Conservation (phyloP, 2,113 vertebrate genomes). For the Corythornis cristatus region DNA sequence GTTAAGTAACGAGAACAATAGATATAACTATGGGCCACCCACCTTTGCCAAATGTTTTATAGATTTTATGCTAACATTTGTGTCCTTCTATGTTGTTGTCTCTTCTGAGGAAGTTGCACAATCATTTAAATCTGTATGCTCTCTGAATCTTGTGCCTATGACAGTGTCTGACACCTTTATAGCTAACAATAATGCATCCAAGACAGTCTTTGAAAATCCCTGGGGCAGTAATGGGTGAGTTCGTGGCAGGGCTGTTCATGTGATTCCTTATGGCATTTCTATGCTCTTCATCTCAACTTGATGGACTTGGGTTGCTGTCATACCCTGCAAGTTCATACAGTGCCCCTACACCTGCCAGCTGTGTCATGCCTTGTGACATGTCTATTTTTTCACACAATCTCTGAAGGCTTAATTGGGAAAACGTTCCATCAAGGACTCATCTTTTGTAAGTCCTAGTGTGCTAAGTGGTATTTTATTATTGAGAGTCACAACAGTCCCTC, state of each 20-base stretch:
- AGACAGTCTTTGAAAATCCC: not conserved
- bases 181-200: not conserved
- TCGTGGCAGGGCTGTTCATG: not conserved
- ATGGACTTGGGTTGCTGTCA: not conserved
- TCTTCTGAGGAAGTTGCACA: not conserved
- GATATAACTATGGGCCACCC: not conserved
- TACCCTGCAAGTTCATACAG: not conserved
- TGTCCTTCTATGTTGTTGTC: not conserved
- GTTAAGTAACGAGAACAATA: not conserved
- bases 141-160: not conserved
- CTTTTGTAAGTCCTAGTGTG: not conserved
- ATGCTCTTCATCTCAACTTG: not conserved
- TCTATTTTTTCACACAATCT: not conserved
- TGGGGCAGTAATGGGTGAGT: not conserved
- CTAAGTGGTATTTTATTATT: not conserved
- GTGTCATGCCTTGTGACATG: not conserved
- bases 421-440: not conserved
- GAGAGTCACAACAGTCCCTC: not conserved
- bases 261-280: not conserved
- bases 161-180: not conserved
- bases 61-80: not conserved
- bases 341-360: not conserved
- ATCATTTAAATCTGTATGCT: not conserved
- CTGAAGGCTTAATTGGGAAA: not conserved
- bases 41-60: not conserved